Evolutionary conservation across 2,113 vertebrate species (phyloP), one percentile per base, ranked within the genome.

Genomic region (Xyrauchen texanus): DNA sequence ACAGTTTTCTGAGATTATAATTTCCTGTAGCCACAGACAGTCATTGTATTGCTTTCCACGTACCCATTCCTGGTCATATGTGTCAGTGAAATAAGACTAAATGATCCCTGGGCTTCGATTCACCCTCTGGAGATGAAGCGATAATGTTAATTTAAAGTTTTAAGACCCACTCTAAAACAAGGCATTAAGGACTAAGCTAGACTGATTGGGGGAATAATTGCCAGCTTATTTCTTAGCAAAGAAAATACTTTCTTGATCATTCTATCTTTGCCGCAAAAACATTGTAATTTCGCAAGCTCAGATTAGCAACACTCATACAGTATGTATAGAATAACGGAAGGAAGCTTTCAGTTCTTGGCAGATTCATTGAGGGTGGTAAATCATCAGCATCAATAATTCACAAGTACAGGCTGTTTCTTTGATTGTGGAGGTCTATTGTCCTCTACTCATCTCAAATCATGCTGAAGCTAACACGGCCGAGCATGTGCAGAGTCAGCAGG

Each of bases 331-430:
- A 81, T 81, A 76, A 77, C 85, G 44, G 21, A 34, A 34, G 21
- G 21, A 34, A 53, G 68, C 45, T 70, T 81, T 75, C 65, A 44
- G 77, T 87, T 83, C 66, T 87, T 84, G 80, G 81, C 76, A 82
- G 85, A 87, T 87, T 87, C 80, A 82, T 65, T 87, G 87, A 79
- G 87, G 85, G 84, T 86, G 85, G 83, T 81, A 61, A 65, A 90
- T 90, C 89, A 88, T 86, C 84, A 44, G 76, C 87, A 91, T 92
- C 82, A 90, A 90, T 92, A 90, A 91, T 91, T 90, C 83, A 91
- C 82, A 81, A 84, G 81, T 84, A 86, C 88, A 88, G 86, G 80
- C 87, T 87, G 87, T 88, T 89, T 86, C 85, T 77, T 83, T 87
- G 88, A 90, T 90, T 76, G 61, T 55, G 49, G 49, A 84, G 72